Evolutionary conservation across 2,888 invertebrate genomes (phyloP), one percentile per base, ranked within the genome.

Genomic region (Gryllus longicercus): DNA sequence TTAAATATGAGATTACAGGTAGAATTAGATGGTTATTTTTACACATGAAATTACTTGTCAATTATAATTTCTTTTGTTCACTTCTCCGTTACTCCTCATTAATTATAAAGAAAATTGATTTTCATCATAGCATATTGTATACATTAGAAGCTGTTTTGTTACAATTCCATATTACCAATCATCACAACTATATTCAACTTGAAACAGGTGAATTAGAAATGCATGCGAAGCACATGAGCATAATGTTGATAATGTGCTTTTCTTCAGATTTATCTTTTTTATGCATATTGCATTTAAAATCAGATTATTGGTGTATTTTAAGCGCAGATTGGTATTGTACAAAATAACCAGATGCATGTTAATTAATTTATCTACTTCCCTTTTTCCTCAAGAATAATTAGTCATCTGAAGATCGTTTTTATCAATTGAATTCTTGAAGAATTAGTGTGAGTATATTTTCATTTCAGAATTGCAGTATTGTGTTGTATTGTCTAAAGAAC

Each of bases 171-270:
- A 38, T 38, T 63, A 63, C n/a, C 14, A 63, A 18, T 63, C 14
- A n/a, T 63, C 63, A 63, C 63, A 63, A n/a, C 63, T 63, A 63
- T n/a, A 14, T 63, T 63, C n/a, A 63, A 63, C n/a, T 63, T 63
- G 63, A 63, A 63, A 63, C 14, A n/a, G 63, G 14, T 14, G n/a
- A 63, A 63, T 63, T 63, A 18, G 16, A 63, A 63, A 14, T 18
- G 63, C 63, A 63, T 63, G 63, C 63, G 11, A 63, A 63, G 63
- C 63, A 63, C 63, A 63, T 18, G n/a, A 63, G 63, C 38, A 8
- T 63, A 63, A n/a, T 63, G n/a, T 63, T 63, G 63, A n/a, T 63
- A 63, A 38, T 38, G 63, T 63, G 63, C 63, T 63, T 63, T 18
- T n/a, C 14, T 63, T 63, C n/a, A 18, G 14, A 63, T 63, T 63